Conservation (phyloP, 2,888 invertebrate genomes). For the Zele albiditarsus region DNA sequence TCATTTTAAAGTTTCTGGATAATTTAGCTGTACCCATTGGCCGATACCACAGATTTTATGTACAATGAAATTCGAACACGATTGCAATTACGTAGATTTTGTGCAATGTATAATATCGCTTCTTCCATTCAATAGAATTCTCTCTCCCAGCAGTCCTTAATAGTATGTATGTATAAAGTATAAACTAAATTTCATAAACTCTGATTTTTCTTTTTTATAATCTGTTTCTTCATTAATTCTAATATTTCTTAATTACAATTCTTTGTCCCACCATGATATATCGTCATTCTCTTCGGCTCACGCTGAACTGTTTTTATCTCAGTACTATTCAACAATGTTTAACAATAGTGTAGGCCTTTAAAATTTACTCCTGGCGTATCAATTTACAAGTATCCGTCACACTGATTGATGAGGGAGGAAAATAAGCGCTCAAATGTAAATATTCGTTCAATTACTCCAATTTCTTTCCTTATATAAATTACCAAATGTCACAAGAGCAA, state of each 20-base stretch:
- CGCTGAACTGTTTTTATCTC: constrained; percentile 54
- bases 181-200: constrained; percentile 70
- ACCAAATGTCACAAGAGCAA: constrained; percentile 2
- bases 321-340: constrained; percentile 66
- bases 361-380: constrained; percentile 56
- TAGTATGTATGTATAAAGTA: constrained; percentile 61
- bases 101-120: constrained; percentile 63
- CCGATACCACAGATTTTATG: constrained; percentile 39
- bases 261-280: constrained; percentile 53
- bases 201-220: constrained; percentile 65
- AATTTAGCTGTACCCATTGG: constrained; percentile 30
- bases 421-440: background rate
- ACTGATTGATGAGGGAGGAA: constrained; percentile 36
- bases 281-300: constrained; percentile 44
- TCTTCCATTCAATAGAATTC: constrained; percentile 28
- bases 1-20: constrained; percentile 53
- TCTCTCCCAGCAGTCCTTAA: constrained; percentile 48
- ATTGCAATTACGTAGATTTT: constrained; percentile 63
- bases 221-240: constrained; percentile 62
- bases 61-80: constrained; percentile 55
- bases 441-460: background rate
- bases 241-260: constrained; percentile 66
- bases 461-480: constrained; percentile 5
- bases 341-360: constrained; percentile 70
- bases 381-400: constrained; percentile 62